Conservation (phyloP, 2,797 vertebrate genomes). For the Ptychobarbus kaznakovi region DNA sequence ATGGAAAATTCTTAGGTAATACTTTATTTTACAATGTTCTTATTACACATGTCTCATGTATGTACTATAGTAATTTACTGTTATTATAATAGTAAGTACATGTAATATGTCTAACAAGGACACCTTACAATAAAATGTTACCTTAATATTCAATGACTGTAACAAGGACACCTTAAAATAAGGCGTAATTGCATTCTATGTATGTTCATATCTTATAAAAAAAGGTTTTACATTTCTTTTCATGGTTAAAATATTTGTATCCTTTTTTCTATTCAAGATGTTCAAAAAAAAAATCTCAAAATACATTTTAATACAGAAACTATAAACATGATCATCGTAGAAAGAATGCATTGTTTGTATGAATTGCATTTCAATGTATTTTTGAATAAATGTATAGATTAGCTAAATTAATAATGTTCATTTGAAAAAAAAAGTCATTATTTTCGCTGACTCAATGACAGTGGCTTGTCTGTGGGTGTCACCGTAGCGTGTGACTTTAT, state of each 20-base stretch:
- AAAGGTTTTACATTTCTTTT: not conserved
- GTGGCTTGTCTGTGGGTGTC: slow-evolving; percentile 7
- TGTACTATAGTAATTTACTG: not conserved
- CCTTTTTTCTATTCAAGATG: not conserved
- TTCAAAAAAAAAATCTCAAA: not conserved
- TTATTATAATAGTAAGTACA: too few relatives aligned
- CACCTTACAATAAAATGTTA: too few relatives aligned
- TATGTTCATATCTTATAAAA: too few relatives aligned
- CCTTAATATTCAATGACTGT: too few relatives aligned
- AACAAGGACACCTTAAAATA: too few relatives aligned
- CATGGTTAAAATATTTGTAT: not conserved
- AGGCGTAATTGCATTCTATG: too few relatives aligned
- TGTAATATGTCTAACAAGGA: too few relatives aligned
- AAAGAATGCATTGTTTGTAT: not conserved
- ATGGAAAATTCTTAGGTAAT: not conserved
- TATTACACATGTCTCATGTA: not conserved
- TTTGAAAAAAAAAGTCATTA: not conserved
- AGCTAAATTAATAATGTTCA: not conserved
- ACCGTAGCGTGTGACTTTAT: not conserved
- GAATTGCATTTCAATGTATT: too few relatives aligned
- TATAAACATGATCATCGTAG: not conserved
- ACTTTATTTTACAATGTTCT: not conserved
- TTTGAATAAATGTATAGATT: not conserved
- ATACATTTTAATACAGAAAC: not conserved
- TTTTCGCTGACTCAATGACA: too few relatives aligned